Conservation (phyloP, 2,797 vertebrate species). For the Chloroceryle inda region DNA sequence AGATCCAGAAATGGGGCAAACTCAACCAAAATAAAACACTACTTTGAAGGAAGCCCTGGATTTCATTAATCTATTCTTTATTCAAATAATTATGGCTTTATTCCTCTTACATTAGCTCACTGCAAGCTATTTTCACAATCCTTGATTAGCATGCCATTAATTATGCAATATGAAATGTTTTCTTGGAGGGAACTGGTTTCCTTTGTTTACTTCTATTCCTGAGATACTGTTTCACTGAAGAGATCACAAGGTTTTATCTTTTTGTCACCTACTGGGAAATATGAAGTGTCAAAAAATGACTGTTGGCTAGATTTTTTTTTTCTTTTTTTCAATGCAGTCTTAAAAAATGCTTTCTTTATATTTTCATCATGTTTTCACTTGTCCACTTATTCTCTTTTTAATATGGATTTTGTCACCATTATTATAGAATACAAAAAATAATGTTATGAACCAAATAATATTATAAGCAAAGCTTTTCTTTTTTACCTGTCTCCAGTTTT, state of each 20-base stretch:
- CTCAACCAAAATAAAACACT: not conserved
- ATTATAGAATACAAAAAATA: not conserved
- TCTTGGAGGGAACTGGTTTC: not conserved
- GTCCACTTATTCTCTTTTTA: not conserved
- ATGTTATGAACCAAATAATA: not conserved
- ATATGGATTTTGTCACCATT: not conserved
- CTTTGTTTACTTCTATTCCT: not conserved
- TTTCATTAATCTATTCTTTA: not conserved
- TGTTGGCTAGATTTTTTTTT: not conserved
- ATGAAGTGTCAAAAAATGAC: fast-evolving
- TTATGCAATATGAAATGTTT: not conserved
- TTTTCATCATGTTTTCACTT: not conserved
- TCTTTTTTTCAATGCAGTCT: not conserved
- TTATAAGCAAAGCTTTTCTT: not conserved
- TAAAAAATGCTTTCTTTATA: not conserved
- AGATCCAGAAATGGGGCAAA: not conserved
- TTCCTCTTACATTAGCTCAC: not conserved
- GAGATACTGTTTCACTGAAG: not conserved
- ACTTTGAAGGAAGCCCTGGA: not conserved
- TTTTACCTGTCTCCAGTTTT: not conserved
- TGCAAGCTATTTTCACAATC: not conserved
- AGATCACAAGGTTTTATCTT: not conserved
- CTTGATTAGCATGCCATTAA: not conserved
- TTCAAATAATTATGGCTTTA: not conserved
- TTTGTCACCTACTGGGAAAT: not conserved